These are phyloP conservation scores for Lophochroa leadbeateri DNA, from an alignment of 2,113 vertebrate genomes.

Conservation along the genomic window DNA sequence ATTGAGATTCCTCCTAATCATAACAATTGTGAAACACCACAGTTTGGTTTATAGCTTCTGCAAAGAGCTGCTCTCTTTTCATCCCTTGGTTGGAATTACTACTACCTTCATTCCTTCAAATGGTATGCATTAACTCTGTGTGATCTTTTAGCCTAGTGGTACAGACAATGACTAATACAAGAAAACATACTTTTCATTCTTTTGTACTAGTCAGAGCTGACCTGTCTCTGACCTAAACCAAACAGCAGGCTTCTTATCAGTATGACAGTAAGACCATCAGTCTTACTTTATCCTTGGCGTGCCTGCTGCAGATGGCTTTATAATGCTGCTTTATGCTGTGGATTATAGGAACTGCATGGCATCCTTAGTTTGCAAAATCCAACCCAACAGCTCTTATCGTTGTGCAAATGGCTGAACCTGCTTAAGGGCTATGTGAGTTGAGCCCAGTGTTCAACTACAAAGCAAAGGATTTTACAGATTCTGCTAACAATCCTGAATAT, in stretches of 20 bases:
- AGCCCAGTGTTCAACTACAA: background rate
- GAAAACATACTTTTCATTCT: background rate
- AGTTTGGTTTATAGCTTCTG: background rate
- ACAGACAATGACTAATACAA: background rate
- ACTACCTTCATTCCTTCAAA: background rate
- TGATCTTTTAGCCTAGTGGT: background rate
- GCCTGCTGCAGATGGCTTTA: background rate
- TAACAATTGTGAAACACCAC: fast-evolving
- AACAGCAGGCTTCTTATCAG: background rate
- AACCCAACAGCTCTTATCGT: background rate
- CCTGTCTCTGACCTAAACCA: background rate
- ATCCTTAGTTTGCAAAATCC: background rate
- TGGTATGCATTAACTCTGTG: background rate
- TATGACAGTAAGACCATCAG: background rate
- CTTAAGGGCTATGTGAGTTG: background rate
- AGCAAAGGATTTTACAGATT: background rate
- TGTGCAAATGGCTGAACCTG: background rate
- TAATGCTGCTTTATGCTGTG: background rate
- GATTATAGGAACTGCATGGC: background rate
- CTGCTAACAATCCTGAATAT: background rate
- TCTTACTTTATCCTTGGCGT: background rate
- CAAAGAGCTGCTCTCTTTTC: background rate
- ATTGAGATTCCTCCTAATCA: background rate
- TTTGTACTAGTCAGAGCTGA: background rate
- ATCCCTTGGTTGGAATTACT: background rate